Evolutionary conservation across 2,888 invertebrate genomes (phyloP).

Genomic region (Spisula solida): DNA sequence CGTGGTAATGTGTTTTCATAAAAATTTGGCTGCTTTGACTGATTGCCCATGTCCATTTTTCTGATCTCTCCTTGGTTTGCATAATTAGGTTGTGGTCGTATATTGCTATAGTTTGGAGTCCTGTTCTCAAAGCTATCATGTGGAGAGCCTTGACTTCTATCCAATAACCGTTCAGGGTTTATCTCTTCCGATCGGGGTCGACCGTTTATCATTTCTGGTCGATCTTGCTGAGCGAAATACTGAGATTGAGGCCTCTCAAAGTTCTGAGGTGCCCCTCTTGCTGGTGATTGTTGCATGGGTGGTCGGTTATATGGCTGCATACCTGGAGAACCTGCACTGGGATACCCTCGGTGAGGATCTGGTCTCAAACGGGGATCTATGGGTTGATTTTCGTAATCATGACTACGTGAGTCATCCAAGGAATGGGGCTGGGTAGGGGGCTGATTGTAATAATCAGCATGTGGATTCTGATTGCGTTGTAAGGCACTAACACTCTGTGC

Average conservation of each 20-base stretch:
- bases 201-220: constrained; percentile 72
- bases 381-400: constrained; percentile 85
- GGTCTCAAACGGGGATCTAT: constrained; percentile 69
- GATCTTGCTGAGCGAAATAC: constrained; percentile 75
- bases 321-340: constrained; percentile 58
- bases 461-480: constrained; percentile 64
- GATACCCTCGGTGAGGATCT: constrained; percentile 63
- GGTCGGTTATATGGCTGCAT: constrained; percentile 46
- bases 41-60: constrained; percentile 82
- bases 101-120: constrained; percentile 76
- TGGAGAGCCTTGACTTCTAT: constrained; percentile 74
- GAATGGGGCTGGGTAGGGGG: constrained; percentile 65
- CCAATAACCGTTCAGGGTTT: constrained; percentile 77
- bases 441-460: constrained; percentile 76
- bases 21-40: constrained; percentile 80
- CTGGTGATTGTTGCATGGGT: constrained; percentile 52
- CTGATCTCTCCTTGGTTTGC: constrained; percentile 83
- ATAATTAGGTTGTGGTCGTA: constrained; percentile 77
- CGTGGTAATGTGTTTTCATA: constrained; percentile 83
- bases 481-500: constrained; percentile 81
- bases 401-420: constrained; percentile 71
- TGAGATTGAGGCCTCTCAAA: constrained; percentile 82
- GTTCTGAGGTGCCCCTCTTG: constrained; percentile 69
- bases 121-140: constrained; percentile 76
- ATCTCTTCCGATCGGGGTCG: constrained; percentile 83